These are phyloP conservation scores for Brachionus manjavacas DNA, from an alignment of 1,140 invertebrate species.

Conservation along the genomic window DNA sequence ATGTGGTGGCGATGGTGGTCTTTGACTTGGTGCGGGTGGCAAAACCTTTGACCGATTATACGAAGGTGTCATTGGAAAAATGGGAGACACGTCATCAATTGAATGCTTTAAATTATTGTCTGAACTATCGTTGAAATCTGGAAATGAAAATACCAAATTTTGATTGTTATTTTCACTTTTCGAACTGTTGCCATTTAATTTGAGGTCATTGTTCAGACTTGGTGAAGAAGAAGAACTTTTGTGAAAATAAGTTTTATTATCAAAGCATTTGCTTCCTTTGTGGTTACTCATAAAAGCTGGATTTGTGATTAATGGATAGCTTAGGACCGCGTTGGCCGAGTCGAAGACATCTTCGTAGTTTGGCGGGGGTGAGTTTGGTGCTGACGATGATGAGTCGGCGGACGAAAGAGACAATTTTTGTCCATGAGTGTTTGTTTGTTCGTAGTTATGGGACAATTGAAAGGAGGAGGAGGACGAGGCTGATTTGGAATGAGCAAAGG, in stretches of 20 bases:
- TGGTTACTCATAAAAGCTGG: not conserved
- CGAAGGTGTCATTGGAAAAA: not conserved
- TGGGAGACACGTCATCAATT: not conserved
- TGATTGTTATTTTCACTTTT: constrained; percentile 2
- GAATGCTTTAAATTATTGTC: not conserved
- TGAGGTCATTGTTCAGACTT: not conserved
- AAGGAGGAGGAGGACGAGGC: constrained; percentile 5
- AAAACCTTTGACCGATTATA: not conserved
- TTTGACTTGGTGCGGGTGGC: not conserved
- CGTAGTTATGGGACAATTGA: not conserved
- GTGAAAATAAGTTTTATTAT: constrained; percentile 42
- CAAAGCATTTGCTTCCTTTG: constrained; percentile 1
- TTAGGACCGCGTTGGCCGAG: not conserved
- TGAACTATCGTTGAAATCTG: not conserved
- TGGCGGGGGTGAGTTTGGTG: constrained; percentile 35
- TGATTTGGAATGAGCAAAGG: constrained; percentile 27
- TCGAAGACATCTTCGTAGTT: constrained; percentile 36
- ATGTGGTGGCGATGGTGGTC: constrained; percentile 8
- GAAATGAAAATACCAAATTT: constrained; percentile 19
- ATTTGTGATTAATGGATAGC: not conserved
- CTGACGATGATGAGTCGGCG: constrained; percentile 3
- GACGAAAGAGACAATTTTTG: constrained; percentile 32
- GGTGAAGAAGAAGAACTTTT: not conserved
- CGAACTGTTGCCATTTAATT: not conserved
- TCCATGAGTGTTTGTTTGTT: not conserved